Evolutionary conservation across 92 coral and sea anemone genomes (phyloP).

Genomic region (Phenganax stokvisi): DNA sequence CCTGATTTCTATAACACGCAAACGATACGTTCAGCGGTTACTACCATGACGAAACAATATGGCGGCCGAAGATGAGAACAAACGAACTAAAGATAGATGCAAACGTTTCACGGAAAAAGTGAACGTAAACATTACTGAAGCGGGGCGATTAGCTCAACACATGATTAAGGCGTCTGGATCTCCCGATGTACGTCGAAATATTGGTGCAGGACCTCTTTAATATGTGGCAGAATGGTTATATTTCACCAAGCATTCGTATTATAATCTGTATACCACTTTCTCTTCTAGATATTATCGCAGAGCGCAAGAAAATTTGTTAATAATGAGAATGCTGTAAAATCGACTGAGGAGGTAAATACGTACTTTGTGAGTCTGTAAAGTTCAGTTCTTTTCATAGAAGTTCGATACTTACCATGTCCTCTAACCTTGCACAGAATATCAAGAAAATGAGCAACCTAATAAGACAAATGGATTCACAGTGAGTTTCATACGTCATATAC

Average conservation of each 20-base stretch:
- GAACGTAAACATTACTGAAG: constrained; percentile 29
- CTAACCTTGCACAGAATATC: constrained; percentile 8
- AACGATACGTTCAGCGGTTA: background rate
- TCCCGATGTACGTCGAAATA: constrained; percentile 22
- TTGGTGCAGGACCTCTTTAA: background rate
- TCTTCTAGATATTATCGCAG: constrained; percentile 21
- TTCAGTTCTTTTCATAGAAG: background rate
- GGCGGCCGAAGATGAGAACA: constrained; percentile 39
- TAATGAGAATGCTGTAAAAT: constrained; percentile 20
- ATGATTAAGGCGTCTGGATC: constrained; percentile 30
- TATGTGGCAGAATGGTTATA: background rate
- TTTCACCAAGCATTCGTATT: background rate
- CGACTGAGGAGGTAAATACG: constrained; percentile 33
- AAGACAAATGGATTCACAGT: constrained; percentile 38
- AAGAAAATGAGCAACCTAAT: constrained; percentile 19
- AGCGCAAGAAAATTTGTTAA: constrained; percentile 31
- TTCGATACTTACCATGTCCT: background rate
- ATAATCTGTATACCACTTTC: background rate
- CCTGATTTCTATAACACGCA: too few relatives aligned
- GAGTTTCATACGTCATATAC: background rate
- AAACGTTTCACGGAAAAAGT: constrained; percentile 38
- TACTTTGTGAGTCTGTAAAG: background rate
- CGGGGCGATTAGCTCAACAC: constrained; percentile 32
- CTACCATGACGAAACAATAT: background rate
- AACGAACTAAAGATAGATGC: constrained; percentile 33